Evolutionary conservation across 2,113 vertebrate species (phyloP), one percentile per base, ranked within the genome.

Genomic region (Thalassarche chlororhynchos): DNA sequence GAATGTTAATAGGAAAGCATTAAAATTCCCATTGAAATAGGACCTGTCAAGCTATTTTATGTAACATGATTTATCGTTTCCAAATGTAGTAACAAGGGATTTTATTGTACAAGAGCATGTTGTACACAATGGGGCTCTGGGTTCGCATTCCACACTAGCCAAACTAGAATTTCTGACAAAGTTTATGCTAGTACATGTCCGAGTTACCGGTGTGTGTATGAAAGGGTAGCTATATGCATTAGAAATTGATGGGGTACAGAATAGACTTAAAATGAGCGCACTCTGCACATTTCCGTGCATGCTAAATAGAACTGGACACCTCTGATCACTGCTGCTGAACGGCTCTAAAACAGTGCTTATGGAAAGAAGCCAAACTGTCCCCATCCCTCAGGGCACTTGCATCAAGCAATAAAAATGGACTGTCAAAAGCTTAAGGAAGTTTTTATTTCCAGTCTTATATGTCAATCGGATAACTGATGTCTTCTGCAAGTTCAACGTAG

Each of bases 1-100:
- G 96, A 95, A 97, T 97, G 90, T 90, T 97, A 97, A 97, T 96
- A 97, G 55, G 76, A 94, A 97, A 93, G 90, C 97, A 97, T 92
- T 97, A 97, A 95, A 94, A 97, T 94, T 97, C 96, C 92, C 96
- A 93, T 84, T 94, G 93, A 97, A 96, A 97, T 85, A 70, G 83
- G 93, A 94, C 85, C 92, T 95, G 95, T 97, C 97, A 97, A 87
- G 83, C 86, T 92, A 95, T 72, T 97, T 97, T 97, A 97, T 96
- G 95, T 95, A 97, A 97, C 89, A 62, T 81, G 95, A 97, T 97
- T 97, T 95, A 97, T 97, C 32, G 2, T 93, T 95, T 96, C 93
- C 96, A 96, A 96, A 95, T 89, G 96, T 92, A 97, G 95, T 80
- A 97, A 95, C 95, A 95, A 84, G 97, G 93, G 97, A 96, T 95